Evolutionary conservation across 2,888 invertebrate genomes (phyloP).

Genomic region (Epistrophe eligans): DNA sequence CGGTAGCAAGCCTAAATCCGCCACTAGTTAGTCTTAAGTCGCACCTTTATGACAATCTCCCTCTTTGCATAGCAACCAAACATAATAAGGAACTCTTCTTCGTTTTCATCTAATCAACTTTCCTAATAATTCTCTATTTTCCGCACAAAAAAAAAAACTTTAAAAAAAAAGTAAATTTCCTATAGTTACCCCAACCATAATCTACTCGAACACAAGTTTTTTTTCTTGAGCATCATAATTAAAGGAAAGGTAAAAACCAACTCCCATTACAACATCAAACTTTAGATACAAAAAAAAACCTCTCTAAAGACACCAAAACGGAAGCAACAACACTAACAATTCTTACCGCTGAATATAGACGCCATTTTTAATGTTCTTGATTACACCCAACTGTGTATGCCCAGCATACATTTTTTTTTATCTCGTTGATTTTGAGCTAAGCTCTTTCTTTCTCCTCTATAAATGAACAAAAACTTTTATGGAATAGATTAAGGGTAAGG

Average conservation of each 20-base stretch:
- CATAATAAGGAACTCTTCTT: not conserved
- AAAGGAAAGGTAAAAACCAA: slow-evolving; percentile 61
- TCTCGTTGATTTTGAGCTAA: slow-evolving; percentile 24
- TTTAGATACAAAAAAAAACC: slow-evolving; percentile 23
- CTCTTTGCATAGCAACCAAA: not conserved
- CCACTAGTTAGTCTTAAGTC: not conserved
- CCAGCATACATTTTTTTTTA: slow-evolving; percentile 1
- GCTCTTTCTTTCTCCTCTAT: not conserved
- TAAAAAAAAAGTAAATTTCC: slow-evolving; percentile 10
- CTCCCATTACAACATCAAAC: slow-evolving; percentile 45
- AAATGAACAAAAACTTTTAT: slow-evolving; percentile 32
- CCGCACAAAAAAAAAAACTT: not conserved
- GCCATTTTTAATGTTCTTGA: slow-evolving; percentile 74
- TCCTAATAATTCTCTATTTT: not conserved
- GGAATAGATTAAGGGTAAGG: slow-evolving; percentile 44
- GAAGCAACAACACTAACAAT: slow-evolving; percentile 54
- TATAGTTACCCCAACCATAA: slow-evolving; percentile 8
- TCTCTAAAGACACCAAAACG: slow-evolving; percentile 12
- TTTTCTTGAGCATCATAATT: slow-evolving; percentile 48
- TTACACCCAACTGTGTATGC: slow-evolving; percentile 34
- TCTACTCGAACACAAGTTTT: slow-evolving; percentile 4
- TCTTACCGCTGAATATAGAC: slow-evolving; percentile 70
- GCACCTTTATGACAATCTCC: not conserved
- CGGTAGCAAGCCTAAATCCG: no score
- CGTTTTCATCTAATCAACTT: slow-evolving; percentile 15